Base-by-base conservation (phyloP, 2,113 vertebrate species). In the Dicrurus megarhynchus region DNA sequence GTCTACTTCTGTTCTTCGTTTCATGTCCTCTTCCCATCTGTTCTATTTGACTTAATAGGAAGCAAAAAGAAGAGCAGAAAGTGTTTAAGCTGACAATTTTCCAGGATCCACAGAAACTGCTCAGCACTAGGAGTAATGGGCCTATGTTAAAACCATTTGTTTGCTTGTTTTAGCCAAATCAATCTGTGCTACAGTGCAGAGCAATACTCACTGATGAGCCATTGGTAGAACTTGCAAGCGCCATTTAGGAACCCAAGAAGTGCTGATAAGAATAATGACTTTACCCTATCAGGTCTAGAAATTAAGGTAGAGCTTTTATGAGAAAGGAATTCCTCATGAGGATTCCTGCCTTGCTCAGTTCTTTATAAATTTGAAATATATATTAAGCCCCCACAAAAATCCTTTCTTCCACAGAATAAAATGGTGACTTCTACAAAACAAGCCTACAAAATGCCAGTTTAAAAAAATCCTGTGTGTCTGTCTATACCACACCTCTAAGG, bases 1-100 rank as follows among this genome's bases (percentile, higher is more conserved):
- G 73, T 97, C 89, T 92, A 33, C 87, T 95, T 89, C 90, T 95
- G 84, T 75, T 94, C 92, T 92, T 90, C 60, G 46, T 95, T 95
- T 86, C 64, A 53, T 20, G 57, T 80, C 83, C 74, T 94, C 82
- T 87, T 94, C 78, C 95, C 92, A 93, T 96, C 82, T 94, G 89
- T 94, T 94, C 85, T 83, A 61, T 73, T 35, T 91, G 69, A 93
- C 88, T 94, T 94, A 91, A 93, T 67, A 89, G 55, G 69, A 91
- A 86, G 89, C 39, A 89, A 89, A 61, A 56, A 77, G 71, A 82
- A 50, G 32, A 73, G 70, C 33, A 90, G 65, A 80, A 89, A 65
- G 33, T 68, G 46, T 71, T 82, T n/a, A 84, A 89, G 64, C 57
- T 83, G 84, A 46, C 83, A 84, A 1, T 87, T 92, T 93, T 81